A percentile compares a stretch with the other conserved stretches of the same genome.
These are phyloP conservation scores for Phania funesta DNA, from an alignment of 2,888 invertebrate genomes.

Conservation along the genomic window DNA sequence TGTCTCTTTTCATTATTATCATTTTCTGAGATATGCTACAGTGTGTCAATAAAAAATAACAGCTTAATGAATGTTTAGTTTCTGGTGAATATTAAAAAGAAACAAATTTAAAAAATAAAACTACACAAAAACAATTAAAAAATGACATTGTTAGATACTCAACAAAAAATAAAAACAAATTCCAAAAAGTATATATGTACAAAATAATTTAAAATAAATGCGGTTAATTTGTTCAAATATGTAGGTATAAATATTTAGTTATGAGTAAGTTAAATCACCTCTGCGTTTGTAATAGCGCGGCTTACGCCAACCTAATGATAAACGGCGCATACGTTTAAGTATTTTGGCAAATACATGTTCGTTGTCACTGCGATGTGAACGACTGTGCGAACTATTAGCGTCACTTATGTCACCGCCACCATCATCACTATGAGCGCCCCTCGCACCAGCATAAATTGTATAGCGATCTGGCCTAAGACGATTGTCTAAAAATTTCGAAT, in stretches of 20 bases:
- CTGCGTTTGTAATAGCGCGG: conserved; percentile 79
- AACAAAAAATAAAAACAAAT: conserved; percentile 4
- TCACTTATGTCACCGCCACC: conserved; percentile 76
- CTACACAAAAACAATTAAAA: background rate
- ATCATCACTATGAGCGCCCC: conserved; percentile 72
- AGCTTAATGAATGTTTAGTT: conserved; percentile 56
- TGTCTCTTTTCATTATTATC: background rate
- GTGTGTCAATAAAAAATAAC: conserved; percentile 19
- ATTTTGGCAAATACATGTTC: conserved; percentile 78
- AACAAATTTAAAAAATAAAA: conserved; percentile 1
- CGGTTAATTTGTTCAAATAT: conserved; percentile 50
- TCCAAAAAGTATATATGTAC: conserved; percentile 1
- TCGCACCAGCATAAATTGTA: conserved; percentile 21
- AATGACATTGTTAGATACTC: conserved; percentile 8
- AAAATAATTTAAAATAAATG: conserved; percentile 38
- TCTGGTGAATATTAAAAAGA: conserved; percentile 46
- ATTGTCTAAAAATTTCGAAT: conserved; percentile 72
- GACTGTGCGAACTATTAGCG: conserved; percentile 74
- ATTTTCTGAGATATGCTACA: background rate
- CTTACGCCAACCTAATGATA: conserved; percentile 80
- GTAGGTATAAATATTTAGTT: conserved; percentile 8
- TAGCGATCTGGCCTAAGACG: conserved; percentile 68
- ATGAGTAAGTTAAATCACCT: conserved; percentile 77
- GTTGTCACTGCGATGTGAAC: conserved; percentile 73
- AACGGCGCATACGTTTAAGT: conserved; percentile 78